Evolutionary conservation across 2,888 invertebrate species (phyloP), one percentile per base, ranked within the genome.

Genomic region (Rhagium mordax): DNA sequence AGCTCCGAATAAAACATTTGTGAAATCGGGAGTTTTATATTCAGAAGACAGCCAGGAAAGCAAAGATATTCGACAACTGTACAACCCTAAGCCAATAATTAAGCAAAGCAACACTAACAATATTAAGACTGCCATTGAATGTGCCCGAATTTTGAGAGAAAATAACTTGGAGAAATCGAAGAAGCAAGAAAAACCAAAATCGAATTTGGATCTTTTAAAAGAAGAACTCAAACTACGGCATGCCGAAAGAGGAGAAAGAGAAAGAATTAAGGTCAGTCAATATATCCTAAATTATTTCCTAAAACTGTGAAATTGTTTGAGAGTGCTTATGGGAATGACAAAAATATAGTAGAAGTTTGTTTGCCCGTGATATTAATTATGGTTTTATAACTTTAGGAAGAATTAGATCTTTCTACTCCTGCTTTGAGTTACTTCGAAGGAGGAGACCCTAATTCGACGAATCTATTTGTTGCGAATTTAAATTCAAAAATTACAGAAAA

Each of bases 181-280:
- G 84, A 92, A 91, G 75, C 92, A 92, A 67, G 94, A 93, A 79
- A 98, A 97, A 86, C 97, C 97, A 87, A 98, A 98, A 85, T 98
- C 97, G 81, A 99, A 99, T 87, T 89, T 99, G 77, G 99, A 99
- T 87, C 89, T 96, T 29, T 97, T 99, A 84, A 99, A 99, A 85
- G 98, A 99, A 86, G 99, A 99, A 88, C 88, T 99, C 60, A 94
- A 97, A 89, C 93, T 94, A 94, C 95, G 88, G 76, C 99, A 99
- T 89, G 96, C 97, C 85, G 98, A 98, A 87, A 91, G 98, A 24
- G 96, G 96, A 82, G 92, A 92, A 86, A 90, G 91, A 92, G 41
- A 89, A 88, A 74, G 86, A 87, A 55, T 75, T 59, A 80, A 79
- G 74, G 76, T 76, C n/a, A 57, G 51, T 65, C 6, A 13, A 33